phyloP scores from a whole-genome alignment of 2,888 invertebrate species.

The Drosophila anceps region DNA sequence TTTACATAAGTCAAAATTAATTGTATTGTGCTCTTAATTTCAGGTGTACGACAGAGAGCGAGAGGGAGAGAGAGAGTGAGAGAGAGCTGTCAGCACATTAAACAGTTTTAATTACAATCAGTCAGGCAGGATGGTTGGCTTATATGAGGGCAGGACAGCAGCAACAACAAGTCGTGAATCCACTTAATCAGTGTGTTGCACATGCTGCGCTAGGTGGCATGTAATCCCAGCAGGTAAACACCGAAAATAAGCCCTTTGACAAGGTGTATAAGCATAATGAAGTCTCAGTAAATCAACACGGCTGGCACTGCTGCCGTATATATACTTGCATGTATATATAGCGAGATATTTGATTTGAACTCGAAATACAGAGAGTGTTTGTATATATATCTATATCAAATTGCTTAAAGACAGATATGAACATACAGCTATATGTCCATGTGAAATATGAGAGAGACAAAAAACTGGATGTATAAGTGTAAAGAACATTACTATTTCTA shows the following conservation, averaged over 20 bases:
- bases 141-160: not conserved
- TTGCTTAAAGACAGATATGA: not conserved
- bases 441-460: too few relatives aligned
- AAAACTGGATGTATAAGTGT: too few relatives aligned
- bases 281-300: not conserved
- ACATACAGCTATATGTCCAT: not conserved
- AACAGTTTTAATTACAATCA: slow-evolving; percentile 68
- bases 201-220: slow-evolving; percentile 13
- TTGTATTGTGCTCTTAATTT: slow-evolving; percentile 39
- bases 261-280: not conserved
- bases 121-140: slow-evolving; percentile 4
- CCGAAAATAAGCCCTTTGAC: not conserved
- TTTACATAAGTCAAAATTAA: slow-evolving; percentile 39
- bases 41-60: not conserved
- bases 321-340: not conserved
- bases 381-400: not conserved
- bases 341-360: not conserved
- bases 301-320: not conserved
- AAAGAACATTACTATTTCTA: too few relatives aligned
- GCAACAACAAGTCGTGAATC: not conserved
- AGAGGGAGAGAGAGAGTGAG: not conserved
- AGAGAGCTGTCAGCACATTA: slow-evolving; percentile 51
- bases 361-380: not conserved
- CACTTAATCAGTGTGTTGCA: slow-evolving; percentile 14
- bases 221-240: slow-evolving; percentile 11